A percentile compares a stretch with the other conserved stretches of the same genome.
phyloP scores from a whole-genome alignment of 2,888 invertebrate genomes.

The Geophilus truncorum region DNA sequence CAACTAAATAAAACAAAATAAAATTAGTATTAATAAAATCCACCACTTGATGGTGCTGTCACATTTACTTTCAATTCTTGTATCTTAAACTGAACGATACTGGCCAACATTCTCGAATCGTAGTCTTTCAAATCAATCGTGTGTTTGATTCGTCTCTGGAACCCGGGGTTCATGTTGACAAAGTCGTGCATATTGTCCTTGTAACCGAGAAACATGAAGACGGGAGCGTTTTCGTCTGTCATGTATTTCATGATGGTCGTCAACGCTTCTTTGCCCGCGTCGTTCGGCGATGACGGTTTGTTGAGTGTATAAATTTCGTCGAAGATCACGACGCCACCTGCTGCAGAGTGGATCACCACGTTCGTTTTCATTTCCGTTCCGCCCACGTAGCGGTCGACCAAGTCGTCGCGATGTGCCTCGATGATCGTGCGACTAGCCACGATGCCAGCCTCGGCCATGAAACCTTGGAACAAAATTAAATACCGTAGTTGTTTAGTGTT shows the following conservation, averaged over 20 bases:
- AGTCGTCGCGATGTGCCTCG: constrained; percentile 22
- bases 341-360: constrained; percentile 1
- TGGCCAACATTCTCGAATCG: neutral
- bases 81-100: neutral
- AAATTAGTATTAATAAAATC: neutral
- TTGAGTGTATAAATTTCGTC: constrained; percentile 30
- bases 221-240: no score
- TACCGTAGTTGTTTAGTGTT: no score
- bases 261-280: no score
- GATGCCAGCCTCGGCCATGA: no score
- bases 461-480: no score
- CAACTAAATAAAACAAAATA: neutral
- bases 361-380: constrained; percentile 27
- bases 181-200: neutral
- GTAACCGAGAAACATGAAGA: no score
- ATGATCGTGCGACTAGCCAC: neutral
- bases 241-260: no score
- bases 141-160: constrained; percentile 15
- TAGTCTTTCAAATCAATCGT: constrained; percentile 13
- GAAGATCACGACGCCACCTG: constrained; percentile 29
- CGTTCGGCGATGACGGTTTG: constrained; percentile 22
- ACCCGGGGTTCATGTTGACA: constrained; percentile 31
- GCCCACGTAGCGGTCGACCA: constrained; percentile 7
- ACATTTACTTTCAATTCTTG: neutral
- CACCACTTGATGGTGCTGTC: neutral